These are phyloP conservation scores for Caiman crocodilus DNA, from an alignment of 2,797 vertebrate species.

Conservation along the genomic window DNA sequence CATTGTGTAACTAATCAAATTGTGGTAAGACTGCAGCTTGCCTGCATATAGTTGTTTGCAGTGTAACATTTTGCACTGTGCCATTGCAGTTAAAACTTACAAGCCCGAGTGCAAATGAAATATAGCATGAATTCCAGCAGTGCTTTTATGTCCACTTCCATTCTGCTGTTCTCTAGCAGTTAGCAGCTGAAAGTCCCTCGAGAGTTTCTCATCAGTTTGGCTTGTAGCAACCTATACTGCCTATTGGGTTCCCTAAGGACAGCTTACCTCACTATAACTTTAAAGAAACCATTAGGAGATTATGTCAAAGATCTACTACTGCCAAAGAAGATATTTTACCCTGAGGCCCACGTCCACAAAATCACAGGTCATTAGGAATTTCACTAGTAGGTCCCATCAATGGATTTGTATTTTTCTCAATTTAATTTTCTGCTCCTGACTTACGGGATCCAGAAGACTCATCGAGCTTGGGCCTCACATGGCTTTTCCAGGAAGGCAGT, in stretches of 20 bases:
- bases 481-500: slow-evolving; percentile 62
- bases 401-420: slow-evolving; percentile 47
- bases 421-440: slow-evolving; percentile 48
- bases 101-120: not conserved
- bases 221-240: not conserved
- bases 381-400: not conserved
- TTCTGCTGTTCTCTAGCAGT: not conserved
- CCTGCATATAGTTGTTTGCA: slow-evolving; percentile 59
- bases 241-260: not conserved
- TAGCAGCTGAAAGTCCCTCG: not conserved
- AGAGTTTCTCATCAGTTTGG: not conserved
- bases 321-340: slow-evolving; percentile 33
- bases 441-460: not conserved
- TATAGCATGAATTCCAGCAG: not conserved
- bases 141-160: not conserved
- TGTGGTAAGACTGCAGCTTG: slow-evolving; percentile 53
- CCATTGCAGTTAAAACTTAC: not conserved
- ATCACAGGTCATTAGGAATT: slow-evolving; percentile 13
- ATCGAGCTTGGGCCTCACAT: slow-evolving; percentile 5
- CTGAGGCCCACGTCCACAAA: slow-evolving; percentile 17
- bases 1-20: slow-evolving; percentile 34
- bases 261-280: not conserved
- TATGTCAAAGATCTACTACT: not conserved
- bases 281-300: slow-evolving; percentile 4
- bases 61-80: slow-evolving; percentile 16